Conservation (phyloP, 2,888 invertebrate species). For the Abscondita cerata region DNA sequence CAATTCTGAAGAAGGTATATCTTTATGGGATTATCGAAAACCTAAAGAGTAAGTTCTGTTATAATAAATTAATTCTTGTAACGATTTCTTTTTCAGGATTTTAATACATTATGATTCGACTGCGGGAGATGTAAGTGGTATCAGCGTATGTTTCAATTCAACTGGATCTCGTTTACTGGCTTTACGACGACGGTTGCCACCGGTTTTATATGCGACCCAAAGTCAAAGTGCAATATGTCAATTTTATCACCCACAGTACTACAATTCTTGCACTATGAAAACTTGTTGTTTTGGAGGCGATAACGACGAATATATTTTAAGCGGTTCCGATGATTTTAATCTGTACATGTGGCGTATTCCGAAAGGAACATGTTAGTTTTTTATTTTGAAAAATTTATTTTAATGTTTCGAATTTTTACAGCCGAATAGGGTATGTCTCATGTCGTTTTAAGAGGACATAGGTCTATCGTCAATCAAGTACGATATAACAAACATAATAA, state of each 20-base stretch:
- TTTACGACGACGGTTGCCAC: slow-evolving; percentile 83
- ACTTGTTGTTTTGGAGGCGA: slow-evolving; percentile 94
- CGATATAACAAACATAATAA: slow-evolving; percentile 87
- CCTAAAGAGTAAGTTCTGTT: slow-evolving; percentile 78
- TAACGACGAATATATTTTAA: slow-evolving; percentile 85
- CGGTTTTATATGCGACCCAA: slow-evolving; percentile 78
- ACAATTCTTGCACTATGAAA: slow-evolving; percentile 97
- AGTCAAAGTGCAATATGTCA: slow-evolving; percentile 77
- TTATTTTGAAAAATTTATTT: slow-evolving; percentile 9
- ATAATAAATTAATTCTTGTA: too few species aligned
- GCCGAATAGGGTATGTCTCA: slow-evolving; percentile 75
- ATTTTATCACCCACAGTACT: slow-evolving; percentile 91
- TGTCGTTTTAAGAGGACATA: slow-evolving; percentile 85
- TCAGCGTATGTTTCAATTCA: slow-evolving; percentile 90
- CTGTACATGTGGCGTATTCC: slow-evolving; percentile 94
- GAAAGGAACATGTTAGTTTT: slow-evolving; percentile 61
- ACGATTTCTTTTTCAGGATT: slow-evolving; percentile 64
- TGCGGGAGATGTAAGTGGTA: slow-evolving; percentile 73
- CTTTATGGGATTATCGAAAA: slow-evolving; percentile 87
- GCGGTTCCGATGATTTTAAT: slow-evolving; percentile 96
- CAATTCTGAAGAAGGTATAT: slow-evolving; percentile 88
- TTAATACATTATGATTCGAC: slow-evolving; percentile 67
- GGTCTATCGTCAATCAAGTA: slow-evolving; percentile 97
- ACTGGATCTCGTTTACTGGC: slow-evolving; percentile 81
- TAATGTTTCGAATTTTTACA: slow-evolving; percentile 36